Evolutionary conservation across 2,797 vertebrate species (phyloP), one percentile per base, ranked within the genome.

Genomic region (Ispidina picta): DNA sequence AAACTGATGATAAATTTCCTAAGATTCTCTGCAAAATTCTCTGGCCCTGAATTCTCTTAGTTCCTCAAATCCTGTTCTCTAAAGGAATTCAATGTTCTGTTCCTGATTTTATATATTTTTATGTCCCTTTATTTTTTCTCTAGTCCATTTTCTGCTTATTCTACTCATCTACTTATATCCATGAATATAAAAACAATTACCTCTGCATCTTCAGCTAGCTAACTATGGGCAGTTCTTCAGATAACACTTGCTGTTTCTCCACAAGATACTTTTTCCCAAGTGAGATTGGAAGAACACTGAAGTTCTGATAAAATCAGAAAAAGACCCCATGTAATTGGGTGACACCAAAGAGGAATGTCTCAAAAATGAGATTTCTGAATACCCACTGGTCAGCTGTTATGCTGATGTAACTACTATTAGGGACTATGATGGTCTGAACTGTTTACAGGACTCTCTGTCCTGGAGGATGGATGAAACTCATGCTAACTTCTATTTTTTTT

Each of bases 1-100:
- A 73, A 70, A 81, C 14, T 23, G 29, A 69, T 35, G 8, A 44
- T 75, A 78, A 81, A 90, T 89, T 89, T 89, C 70, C 86, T 55
- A 81, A 77, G 51, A 80, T 78, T 66, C 9, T 21, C 20, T 56
- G 35, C n/a, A 81, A 81, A 83, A 58, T 69, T 33, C 18, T 81
- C 52, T 72, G 14, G 6, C 26, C 13, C 17, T 31, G 35, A 41
- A 9, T 93, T 92, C 51, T 71, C 16, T 55, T 55, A 22, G 16
- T 56, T 86, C 43, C 35, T 77, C 23, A 26, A 56, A 71, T 59
- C 54, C 8, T 46, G 8, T 55, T 90, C 25, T 26, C 29, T 71
- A 26, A 82, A 92, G 63, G 43, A 90, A 83, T 13, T 4, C 39
- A 31, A 64, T 73, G 46, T 63, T 77, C 12, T 41, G 51, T 37